Percentiles rank a stretch among this genome's conserved stretches.
phyloP scores from a whole-genome alignment of 2,113 vertebrate genomes.

The Dipodomys merriami region DNA sequence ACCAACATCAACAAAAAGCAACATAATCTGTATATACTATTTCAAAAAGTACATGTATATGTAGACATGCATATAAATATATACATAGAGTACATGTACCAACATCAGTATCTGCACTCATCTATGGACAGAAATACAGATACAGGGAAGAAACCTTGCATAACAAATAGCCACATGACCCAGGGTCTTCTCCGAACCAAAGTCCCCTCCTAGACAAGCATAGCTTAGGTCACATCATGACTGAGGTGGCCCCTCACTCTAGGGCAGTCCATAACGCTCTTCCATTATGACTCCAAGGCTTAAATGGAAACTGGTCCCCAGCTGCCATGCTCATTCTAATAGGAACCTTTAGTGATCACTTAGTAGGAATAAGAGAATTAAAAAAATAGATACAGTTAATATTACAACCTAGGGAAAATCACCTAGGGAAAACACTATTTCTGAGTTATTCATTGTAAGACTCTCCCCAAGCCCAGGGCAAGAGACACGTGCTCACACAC shows the following conservation, averaged over 20 bases:
- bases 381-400: not conserved
- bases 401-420: not conserved
- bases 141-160: no score
- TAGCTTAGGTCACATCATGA: not conserved
- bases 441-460: not conserved
- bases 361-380: not conserved
- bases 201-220: not conserved
- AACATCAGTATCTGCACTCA: not conserved
- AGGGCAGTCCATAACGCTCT: not conserved
- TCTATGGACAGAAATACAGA: not conserved
- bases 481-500: not conserved
- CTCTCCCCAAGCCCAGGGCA: not conserved
- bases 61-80: accelerated
- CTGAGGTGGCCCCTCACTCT: not conserved
- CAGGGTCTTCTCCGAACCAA: not conserved
- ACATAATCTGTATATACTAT: not conserved
- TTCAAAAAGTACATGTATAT: not conserved
- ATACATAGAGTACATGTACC: not conserved
- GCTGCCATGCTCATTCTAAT: not conserved
- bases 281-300: not conserved
- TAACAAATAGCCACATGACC: not conserved
- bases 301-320: not conserved
- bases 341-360: not conserved
- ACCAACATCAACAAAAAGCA: not conserved
- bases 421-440: not conserved